These are phyloP conservation scores for Brotogeris chrysoptera DNA, from an alignment of 2,797 vertebrate species.

Conservation along the genomic window DNA sequence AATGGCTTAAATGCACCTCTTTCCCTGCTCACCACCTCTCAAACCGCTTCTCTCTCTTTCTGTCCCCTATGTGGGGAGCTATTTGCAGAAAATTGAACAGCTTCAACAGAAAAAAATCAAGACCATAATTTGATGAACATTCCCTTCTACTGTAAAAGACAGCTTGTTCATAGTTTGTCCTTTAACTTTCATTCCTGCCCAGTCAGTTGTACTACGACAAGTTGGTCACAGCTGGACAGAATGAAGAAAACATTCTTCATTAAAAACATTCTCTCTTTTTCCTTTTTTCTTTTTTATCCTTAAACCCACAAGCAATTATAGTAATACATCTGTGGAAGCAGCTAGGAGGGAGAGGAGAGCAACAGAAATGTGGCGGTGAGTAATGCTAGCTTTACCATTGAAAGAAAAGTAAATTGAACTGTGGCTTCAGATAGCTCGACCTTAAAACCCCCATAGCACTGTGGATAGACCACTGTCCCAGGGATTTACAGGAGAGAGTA, in stretches of 20 bases:
- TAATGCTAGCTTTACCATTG: background rate
- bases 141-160: background rate
- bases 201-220: background rate
- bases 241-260: background rate
- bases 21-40: background rate
- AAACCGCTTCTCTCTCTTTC: background rate
- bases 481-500: background rate
- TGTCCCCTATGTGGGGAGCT: background rate
- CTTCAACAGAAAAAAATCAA: background rate
- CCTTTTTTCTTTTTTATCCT: background rate
- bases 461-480: background rate
- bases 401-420: background rate
- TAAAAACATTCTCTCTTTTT: background rate
- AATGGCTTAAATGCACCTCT: background rate
- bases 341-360: background rate
- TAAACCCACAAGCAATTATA: background rate
- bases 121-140: background rate
- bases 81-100: background rate
- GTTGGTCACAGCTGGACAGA: background rate
- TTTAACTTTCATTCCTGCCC: constrained; percentile 18
- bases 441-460: background rate
- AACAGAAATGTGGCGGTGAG: background rate
- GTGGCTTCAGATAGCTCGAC: background rate
- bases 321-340: background rate
- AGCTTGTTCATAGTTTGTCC: background rate